Evolutionary conservation across 2,797 vertebrate genomes (phyloP), one percentile per base, ranked within the genome.

Genomic region (Poeciliopsis infans): DNA sequence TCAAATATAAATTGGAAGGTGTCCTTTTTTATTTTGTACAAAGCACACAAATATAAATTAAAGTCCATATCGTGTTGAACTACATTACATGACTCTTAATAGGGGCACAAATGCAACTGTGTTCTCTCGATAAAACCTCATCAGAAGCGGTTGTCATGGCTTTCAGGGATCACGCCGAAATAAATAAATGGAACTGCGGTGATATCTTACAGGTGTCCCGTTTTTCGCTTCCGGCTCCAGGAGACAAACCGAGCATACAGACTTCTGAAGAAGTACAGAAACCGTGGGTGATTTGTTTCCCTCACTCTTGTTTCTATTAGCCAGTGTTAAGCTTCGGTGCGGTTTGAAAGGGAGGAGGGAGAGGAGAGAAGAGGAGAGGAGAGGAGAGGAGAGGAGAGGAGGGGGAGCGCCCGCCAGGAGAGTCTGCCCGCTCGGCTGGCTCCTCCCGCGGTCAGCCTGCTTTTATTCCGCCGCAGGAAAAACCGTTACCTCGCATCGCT

Each of bases 401-500:
- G 36, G 4, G 61, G 23, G 64, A 36, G 20, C 64, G 12, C 20
- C 15, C 16, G 20, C 61, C 61, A 20, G 16, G 31, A 20, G 20
- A 41, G 64, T 68, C 64, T 68, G 57, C 31, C 61, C n/a, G 61
- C 57, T 20, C 41, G 66, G 36, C 79, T 83, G 87, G 87, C 93
- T 94, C 93, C 92, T 92, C 92, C 93, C 89, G 92, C 90, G 82
- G 88, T 77, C 90, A 83, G 89, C 36, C 64, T 68, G 64, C 64
- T 41, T 68, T 41, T 41, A 68, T 41, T 68, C 85, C 82, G 70
- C 89, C 85, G 88, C 82, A 75, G 85, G 73, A 85, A 86, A 82
- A 92, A 87, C 94, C 93, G 94, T 95, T 94, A 95, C 93, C 90
- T 90, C 91, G 85, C 93, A 92, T 91, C 93, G 91, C 87, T 85